These are phyloP conservation scores for Drosophila lowei DNA, from an alignment of 1,140 invertebrate genomes.

Conservation along the genomic window DNA sequence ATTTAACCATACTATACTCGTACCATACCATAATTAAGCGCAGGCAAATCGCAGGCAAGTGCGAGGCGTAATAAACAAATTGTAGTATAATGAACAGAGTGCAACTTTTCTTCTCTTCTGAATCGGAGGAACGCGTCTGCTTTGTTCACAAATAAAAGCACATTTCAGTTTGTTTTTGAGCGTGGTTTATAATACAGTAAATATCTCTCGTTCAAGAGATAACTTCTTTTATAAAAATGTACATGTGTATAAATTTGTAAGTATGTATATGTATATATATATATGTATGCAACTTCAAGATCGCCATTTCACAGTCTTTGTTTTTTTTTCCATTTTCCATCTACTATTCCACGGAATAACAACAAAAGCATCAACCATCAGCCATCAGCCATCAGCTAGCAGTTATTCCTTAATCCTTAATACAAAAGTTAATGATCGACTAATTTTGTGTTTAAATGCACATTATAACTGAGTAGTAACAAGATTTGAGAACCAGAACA, in stretches of 20 bases:
- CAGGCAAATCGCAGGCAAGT: slow-evolving; percentile 34
- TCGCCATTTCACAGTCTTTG: slow-evolving; percentile 72
- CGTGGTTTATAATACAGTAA: slow-evolving; percentile 59
- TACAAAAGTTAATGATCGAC: slow-evolving; percentile 12
- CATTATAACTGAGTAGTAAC: slow-evolving; percentile 11
- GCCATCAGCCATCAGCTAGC: slow-evolving; percentile 4
- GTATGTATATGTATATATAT: slow-evolving; percentile 35
- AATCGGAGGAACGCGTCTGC: too few species aligned
- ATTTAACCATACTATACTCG: slow-evolving; percentile 46
- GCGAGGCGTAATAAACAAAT: slow-evolving; percentile 67
- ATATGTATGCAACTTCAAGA: slow-evolving; percentile 70
- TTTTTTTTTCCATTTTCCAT: slow-evolving; percentile 31
- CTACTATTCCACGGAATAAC: slow-evolving; percentile 38
- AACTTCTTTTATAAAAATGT: slow-evolving; percentile 42
- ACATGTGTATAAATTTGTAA: slow-evolving; percentile 50
- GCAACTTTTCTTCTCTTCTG: background rate
- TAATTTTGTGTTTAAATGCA: slow-evolving; percentile 27
- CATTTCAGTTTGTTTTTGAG: slow-evolving; percentile 21
- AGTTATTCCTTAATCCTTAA: slow-evolving; percentile 37
- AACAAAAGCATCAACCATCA: slow-evolving; percentile 15
- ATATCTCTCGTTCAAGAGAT: slow-evolving; percentile 54
- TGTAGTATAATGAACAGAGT: slow-evolving; percentile 55
- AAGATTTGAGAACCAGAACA: background rate
- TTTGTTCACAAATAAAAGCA: too few species aligned
- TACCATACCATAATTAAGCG: slow-evolving; percentile 61